Conservation (phyloP, 2,797 vertebrate genomes). For the Mormyrops boulengeri region DNA sequence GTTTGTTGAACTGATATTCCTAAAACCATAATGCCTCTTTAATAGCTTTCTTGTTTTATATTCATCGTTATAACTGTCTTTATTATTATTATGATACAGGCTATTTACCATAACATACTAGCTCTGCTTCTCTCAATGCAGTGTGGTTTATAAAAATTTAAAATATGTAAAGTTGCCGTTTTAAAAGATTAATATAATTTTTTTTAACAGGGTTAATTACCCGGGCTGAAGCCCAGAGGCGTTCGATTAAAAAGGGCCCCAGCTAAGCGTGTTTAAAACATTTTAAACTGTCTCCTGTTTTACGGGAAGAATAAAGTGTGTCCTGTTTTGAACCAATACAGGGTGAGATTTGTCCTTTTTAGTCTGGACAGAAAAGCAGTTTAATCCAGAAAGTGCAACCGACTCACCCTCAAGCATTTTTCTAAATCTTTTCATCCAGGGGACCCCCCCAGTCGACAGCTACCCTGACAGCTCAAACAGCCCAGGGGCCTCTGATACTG, state of each 20-base stretch:
- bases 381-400: not conserved
- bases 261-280: not conserved
- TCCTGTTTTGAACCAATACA: not conserved
- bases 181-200: not conserved
- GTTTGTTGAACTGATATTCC: not conserved
- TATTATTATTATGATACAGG: not conserved
- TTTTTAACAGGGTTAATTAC: not conserved
- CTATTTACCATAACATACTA: not conserved
- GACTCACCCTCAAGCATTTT: not conserved
- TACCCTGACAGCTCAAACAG: not conserved
- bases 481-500: not conserved
- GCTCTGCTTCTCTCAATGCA: not conserved
- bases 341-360: not conserved
- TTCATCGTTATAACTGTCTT: not conserved
- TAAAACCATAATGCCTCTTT: not conserved
- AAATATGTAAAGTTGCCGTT: not conserved
- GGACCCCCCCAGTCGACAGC: not conserved
- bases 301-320: not conserved
- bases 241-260: not conserved
- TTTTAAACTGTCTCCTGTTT: not conserved
- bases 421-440: not conserved
- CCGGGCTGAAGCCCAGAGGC: not conserved
- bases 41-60: not conserved
- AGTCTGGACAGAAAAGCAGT: not conserved
- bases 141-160: not conserved